Evolutionary conservation across 2,888 invertebrate species (phyloP).

Genomic region (Graphium colonna): DNA sequence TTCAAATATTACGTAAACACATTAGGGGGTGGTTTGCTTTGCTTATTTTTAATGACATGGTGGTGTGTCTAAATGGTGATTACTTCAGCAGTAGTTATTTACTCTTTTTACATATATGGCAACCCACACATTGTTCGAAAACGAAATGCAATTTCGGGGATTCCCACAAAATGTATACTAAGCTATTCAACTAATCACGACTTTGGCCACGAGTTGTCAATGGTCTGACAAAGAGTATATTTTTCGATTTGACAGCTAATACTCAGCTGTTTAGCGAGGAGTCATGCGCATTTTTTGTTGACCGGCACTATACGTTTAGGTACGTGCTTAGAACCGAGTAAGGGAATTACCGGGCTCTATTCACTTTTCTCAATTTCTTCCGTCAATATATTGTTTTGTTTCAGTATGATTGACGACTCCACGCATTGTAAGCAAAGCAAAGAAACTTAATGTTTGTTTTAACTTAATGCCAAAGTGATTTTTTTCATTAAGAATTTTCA

Average conservation of each 20-base stretch:
- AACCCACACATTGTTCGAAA: not conserved
- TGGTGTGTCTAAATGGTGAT: not conserved
- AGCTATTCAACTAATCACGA: too few relatives aligned
- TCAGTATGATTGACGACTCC: constrained; percentile 3
- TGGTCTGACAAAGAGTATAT: too few relatives aligned
- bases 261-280: too few relatives aligned
- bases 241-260: too few relatives aligned
- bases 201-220: too few relatives aligned
- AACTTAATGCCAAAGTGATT: constrained; percentile 18
- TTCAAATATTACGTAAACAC: not conserved
- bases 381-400: not conserved
- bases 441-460: constrained; percentile 17
- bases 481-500: constrained; percentile 13
- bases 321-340: not conserved
- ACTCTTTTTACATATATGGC: not conserved
- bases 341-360: not conserved
- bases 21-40: constrained; percentile 12
- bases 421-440: constrained; percentile 30
- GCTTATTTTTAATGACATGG: constrained; percentile 1
- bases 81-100: not conserved
- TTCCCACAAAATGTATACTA: not conserved
- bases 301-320: not conserved
- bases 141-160: not conserved
- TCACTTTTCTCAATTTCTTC: not conserved
- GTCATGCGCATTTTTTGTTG: too few relatives aligned